phyloP scores from a whole-genome alignment of 2,797 vertebrate species.

The Heterohyrax brucei region DNA sequence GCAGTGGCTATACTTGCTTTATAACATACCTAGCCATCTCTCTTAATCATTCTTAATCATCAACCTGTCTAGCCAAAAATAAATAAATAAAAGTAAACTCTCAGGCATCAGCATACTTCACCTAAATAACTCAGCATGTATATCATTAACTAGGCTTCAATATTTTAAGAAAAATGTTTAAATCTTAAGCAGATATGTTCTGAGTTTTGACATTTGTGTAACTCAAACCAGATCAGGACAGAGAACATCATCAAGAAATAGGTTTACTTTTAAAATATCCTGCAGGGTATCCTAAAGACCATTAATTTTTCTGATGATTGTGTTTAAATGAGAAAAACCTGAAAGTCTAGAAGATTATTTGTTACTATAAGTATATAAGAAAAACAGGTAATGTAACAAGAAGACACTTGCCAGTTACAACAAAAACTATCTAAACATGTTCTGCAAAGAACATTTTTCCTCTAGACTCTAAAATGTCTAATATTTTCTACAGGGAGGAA shows the following conservation, averaged over 20 bases:
- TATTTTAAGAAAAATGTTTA: constrained; percentile 14
- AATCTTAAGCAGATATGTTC: constrained; percentile 1
- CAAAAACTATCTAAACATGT: constrained; percentile 54
- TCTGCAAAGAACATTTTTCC: constrained; percentile 44
- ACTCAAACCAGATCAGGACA: constrained; percentile 53
- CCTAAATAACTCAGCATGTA: constrained; percentile 44
- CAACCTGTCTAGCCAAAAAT: not conserved
- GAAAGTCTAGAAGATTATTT: constrained; percentile 55
- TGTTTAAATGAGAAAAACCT: constrained; percentile 47
- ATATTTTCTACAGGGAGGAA: not conserved
- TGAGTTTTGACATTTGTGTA: constrained; percentile 60
- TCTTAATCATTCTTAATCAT: not conserved
- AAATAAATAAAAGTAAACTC: constrained; percentile 32
- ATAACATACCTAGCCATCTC: not conserved
- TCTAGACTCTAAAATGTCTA: constrained; percentile 19
- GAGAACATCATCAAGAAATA: constrained; percentile 51
- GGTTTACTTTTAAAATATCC: constrained; percentile 71
- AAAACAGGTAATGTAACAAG: constrained; percentile 27
- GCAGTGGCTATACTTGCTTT: not conserved
- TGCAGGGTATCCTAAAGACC: constrained; percentile 4
- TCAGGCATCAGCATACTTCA: not conserved
- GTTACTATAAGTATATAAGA: constrained; percentile 35
- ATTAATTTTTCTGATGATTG: constrained; percentile 53
- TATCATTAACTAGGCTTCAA: constrained; percentile 29
- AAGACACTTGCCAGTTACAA: constrained; percentile 56